Evolutionary conservation across 2,888 invertebrate species (phyloP), one percentile per base, ranked within the genome.

Genomic region (Philhelius pedissequus): DNA sequence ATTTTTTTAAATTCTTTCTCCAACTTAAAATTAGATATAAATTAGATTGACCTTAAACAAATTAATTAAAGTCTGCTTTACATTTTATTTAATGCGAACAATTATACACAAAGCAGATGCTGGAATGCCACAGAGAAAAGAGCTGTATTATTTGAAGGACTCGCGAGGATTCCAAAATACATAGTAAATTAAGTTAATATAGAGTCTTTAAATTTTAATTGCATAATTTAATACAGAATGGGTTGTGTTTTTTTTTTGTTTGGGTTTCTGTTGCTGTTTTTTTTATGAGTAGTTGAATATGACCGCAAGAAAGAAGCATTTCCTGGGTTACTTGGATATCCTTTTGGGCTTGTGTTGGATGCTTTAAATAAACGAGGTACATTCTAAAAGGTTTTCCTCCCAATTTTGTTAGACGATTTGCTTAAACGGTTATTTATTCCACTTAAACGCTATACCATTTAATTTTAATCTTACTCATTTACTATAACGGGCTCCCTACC

Each of bases 31-130:
- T 73, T 52, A 50, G 62, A 73, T 60, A 66, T 62, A 45, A 62
- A 62, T 38, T 70, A 62, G 70, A 78, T 52, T 64, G 45, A 50
- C 60, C 27, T 73, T 62, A 50, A 73, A 50, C 27, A 52, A 73
- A 73, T 73, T 60, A 62, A 62, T 73, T 73, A 35, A 45, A 71
- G 71, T 27, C 48, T 22, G 48, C 48, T 48, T 71, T 35, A 32
- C 70, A 58, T 43, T 43, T 62, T 70, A 18, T 70, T 58, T 27
- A 70, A 32, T 45, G 58, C n/a, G 4, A 56, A n/a, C 56, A 58
- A 58, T 70, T 70, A 60, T 40, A 62, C 22, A 30, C 20, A 20
- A 6, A 2, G 1, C 8, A 13, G 40, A 45, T 56, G 54, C 2
- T 43, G 35, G 2, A 38, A 38, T 38, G 15, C n/a, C 32, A 9